Evolutionary conservation across 1,140 invertebrate species (phyloP).

Genomic region (Nebria ingens): DNA sequence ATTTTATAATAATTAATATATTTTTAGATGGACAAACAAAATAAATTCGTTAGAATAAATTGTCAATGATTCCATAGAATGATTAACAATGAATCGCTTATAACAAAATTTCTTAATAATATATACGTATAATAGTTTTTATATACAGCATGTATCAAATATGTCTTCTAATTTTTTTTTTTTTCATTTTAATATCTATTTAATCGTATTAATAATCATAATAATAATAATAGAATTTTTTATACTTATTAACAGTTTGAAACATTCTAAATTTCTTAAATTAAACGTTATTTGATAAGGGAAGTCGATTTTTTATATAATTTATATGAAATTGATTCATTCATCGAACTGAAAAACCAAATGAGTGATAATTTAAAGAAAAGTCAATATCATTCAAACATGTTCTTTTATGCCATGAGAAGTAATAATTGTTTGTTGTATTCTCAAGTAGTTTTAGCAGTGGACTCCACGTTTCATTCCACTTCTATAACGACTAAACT

Average conservation of each 20-base stretch:
- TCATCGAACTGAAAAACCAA: no score
- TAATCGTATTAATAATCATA: neutral
- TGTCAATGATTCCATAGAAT: neutral
- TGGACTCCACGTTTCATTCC: no score
- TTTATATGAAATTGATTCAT: no score
- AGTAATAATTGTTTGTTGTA: no score
- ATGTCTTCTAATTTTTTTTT: neutral
- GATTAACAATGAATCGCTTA: neutral
- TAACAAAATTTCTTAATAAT: neutral
- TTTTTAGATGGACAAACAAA: neutral
- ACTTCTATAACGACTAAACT: no score
- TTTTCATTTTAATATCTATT: neutral
- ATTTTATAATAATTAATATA: neutral
- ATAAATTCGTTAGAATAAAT: neutral
- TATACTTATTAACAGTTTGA: neutral
- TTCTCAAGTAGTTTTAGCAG: no score
- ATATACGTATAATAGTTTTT: neutral
- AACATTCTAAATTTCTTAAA: no score
- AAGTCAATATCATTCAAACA: no score
- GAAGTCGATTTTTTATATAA: no score
- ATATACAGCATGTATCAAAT: neutral
- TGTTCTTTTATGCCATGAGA: no score
- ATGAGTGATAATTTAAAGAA: no score
- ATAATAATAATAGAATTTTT: neutral
- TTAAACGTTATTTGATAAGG: no score